Evolutionary conservation across 2,888 invertebrate genomes (phyloP), one percentile per base, ranked within the genome.

Genomic region (Pyrochroa serraticornis): DNA sequence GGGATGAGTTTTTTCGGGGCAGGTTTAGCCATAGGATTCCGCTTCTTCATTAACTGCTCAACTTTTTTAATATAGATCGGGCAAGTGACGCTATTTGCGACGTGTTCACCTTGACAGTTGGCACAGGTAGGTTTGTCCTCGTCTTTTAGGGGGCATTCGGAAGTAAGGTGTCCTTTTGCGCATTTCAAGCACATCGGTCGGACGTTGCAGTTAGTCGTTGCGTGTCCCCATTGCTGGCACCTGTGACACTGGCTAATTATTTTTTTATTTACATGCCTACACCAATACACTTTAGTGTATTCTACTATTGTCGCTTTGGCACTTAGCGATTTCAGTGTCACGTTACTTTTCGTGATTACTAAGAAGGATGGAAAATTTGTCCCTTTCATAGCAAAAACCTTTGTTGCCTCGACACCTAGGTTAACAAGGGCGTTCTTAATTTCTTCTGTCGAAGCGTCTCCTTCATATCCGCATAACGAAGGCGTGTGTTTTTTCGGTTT

Each of bases 171-270:
- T n/a, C 31, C 33, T 10, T 31, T 31, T 6, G 33, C 32, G 9
- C 44, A 44, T 31, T 44, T 44, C 1, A 44, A 1, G 1, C 44
- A 44, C 6, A n/a, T 33, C 5, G 44, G 44, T 8, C 9, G 3
- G 5, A 7, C 9, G 9, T 8, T 10, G 44, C 44, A 44, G 31
- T 44, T 44, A 10, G 44, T 12, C 3, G 44, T 10, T 2, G 44
- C 44, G n/a, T 44, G 44, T 32, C 44, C 31, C 44, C 44, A 44
- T 6, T 8, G 6, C 31, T 44, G 44, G 7, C 44, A 44, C 2
- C 44, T 30, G n/a, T 32, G 30, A 10, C 33, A 44, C 3, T 44
- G 44, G 1, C 9, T 44, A 6, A 44, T 32, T 44, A 2, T 5
- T 6, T 30, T 32, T 7, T 12, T 9, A 10, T n/a, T 44, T 9